phyloP scores from a whole-genome alignment of 2,113 vertebrate genomes.

The Callocephalon fimbriatum region DNA sequence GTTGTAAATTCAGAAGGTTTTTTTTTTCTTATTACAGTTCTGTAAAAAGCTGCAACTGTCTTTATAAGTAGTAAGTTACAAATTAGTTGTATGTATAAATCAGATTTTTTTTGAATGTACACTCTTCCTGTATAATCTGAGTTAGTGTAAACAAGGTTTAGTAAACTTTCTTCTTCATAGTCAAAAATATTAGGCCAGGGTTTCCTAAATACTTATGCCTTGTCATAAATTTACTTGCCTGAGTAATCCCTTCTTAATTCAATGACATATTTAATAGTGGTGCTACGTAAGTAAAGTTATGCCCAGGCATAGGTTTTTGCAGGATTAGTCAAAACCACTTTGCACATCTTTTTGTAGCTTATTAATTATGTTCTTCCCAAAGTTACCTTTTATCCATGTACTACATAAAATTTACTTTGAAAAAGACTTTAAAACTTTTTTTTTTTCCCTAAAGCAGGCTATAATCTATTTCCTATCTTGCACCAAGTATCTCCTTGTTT shows the following conservation, averaged over 20 bases:
- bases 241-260: neutral
- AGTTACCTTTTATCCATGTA: neutral
- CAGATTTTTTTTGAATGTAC: neutral
- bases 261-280: neutral
- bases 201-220: neutral
- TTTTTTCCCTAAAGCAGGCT: neutral
- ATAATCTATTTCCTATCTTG: neutral
- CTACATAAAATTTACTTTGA: neutral
- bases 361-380: neutral
- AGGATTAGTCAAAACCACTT: neutral
- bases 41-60: neutral
- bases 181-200: neutral
- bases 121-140: neutral
- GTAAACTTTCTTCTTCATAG: neutral
- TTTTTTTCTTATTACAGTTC: constrained; percentile 7
- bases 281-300: neutral
- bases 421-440: neutral
- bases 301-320: neutral
- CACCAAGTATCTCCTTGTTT: neutral
- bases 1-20: neutral
- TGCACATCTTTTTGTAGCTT: neutral
- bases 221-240: neutral
- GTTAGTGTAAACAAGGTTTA: neutral
- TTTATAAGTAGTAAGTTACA: neutral
- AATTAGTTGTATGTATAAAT: neutral